Conservation (phyloP, 2,797 vertebrate species). For the Tangara arthus region DNA sequence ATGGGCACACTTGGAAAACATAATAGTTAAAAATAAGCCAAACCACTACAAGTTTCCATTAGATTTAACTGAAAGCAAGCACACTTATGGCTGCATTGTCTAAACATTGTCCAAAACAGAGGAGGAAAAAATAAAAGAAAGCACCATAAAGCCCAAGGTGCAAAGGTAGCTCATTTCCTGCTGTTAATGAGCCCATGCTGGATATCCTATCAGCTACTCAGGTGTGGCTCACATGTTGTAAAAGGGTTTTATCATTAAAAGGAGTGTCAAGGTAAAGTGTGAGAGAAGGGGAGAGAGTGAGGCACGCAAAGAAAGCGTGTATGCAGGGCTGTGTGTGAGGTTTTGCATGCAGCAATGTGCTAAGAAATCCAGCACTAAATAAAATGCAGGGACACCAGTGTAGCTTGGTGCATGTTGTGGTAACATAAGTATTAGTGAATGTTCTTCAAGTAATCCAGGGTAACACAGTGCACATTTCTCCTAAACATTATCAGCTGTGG, state of each 20-base stretch:
- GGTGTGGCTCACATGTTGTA: background rate
- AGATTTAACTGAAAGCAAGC: background rate
- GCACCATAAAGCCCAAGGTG: background rate
- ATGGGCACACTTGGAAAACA: background rate
- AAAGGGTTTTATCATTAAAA: slow-evolving; percentile 11
- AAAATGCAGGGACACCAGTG: background rate
- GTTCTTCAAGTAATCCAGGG: background rate
- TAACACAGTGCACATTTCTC: background rate
- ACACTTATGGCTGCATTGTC: background rate
- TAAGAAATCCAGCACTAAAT: background rate
- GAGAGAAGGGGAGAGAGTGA: background rate
- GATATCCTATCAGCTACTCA: background rate
- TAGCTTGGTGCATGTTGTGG: background rate
- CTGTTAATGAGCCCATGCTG: background rate
- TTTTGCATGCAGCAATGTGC: background rate
- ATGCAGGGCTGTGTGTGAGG: background rate
- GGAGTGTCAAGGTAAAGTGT: background rate
- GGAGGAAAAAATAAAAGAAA: background rate
- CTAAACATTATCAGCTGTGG: background rate
- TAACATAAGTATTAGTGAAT: background rate
- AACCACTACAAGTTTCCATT: background rate
- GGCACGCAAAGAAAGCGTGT: background rate
- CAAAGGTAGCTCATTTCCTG: background rate
- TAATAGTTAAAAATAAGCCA: background rate
- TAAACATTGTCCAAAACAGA: background rate